These are phyloP conservation scores for Acleris cristana DNA, from an alignment of 2,888 invertebrate genomes.

Conservation along the genomic window DNA sequence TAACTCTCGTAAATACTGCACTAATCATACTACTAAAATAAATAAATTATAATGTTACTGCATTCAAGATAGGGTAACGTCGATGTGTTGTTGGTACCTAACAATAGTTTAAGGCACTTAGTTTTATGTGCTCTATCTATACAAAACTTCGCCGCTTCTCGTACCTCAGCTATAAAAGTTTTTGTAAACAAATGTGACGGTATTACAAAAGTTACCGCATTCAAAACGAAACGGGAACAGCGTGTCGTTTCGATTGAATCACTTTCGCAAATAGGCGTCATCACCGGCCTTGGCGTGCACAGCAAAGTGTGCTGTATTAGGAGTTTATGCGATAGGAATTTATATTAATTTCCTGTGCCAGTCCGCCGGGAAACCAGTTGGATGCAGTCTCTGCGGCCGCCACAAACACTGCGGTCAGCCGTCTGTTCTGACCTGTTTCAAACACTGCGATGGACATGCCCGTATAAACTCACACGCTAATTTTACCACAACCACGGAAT, in stretches of 20 bases:
- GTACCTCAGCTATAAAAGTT: slow-evolving; percentile 9
- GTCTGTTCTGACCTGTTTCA: slow-evolving; percentile 68
- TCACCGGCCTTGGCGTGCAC: slow-evolving; percentile 62
- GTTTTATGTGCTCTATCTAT: slow-evolving; percentile 18
- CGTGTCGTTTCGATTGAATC: slow-evolving; percentile 68
- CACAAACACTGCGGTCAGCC: slow-evolving; percentile 70
- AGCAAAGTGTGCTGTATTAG: slow-evolving; percentile 59
- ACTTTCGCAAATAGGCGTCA: slow-evolving; percentile 69
- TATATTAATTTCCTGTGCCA: slow-evolving; percentile 81
- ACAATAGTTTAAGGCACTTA: slow-evolving; percentile 8
- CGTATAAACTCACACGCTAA: slow-evolving; percentile 73
- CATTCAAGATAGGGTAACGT: slow-evolving; percentile 7
- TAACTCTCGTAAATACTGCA: background rate
- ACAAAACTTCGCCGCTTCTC: slow-evolving; percentile 16
- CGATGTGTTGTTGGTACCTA: slow-evolving; percentile 1
- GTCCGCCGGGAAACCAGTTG: slow-evolving; percentile 66
- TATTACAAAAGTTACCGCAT: slow-evolving; percentile 49
- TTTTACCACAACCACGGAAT: slow-evolving; percentile 66
- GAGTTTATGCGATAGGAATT: slow-evolving; percentile 78
- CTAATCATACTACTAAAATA: background rate
- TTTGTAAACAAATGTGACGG: slow-evolving; percentile 10
- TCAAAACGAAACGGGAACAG: slow-evolving; percentile 63
- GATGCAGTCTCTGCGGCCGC: slow-evolving; percentile 69
- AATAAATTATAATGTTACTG: background rate
- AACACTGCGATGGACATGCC: slow-evolving; percentile 72